Base-by-base conservation (phyloP, 2,113 vertebrate species). In the Stigmatopora nigra region DNA sequence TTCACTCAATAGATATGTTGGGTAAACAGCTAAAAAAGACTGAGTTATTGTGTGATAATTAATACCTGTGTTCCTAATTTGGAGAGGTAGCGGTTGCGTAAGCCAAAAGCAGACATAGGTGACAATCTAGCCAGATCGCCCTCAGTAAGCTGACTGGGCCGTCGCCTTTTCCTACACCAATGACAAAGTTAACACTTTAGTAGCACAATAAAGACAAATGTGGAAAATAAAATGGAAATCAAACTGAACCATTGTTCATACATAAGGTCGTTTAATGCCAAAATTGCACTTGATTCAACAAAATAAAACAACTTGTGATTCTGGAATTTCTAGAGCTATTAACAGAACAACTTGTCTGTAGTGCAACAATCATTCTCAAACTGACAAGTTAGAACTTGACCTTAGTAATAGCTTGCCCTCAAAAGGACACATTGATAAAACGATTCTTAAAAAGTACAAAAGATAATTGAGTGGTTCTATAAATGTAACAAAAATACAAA, bases 41-140 rank as follows among this genome's bases (percentile, higher is more conserved):
- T 4, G 22, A 36, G 2, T 15, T 35, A 38, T 38, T 35, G 46
- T 45, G 47, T 45, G 61, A 11, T 31, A 31, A 31, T 45, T 10
- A 12, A 56, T 92, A 94, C 92, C 92, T 92, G 91, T 64, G 92
- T 84, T 14, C 92, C 89, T 61, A 93, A 84, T 80, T 78, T 93
- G 87, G 90, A 93, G 76, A 93, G 92, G 83, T 93, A 92, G 41
- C 91, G 89, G 88, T 91, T 92, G 58, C 88, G 88, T 52, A 93
- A 85, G 62, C 87, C 87, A 82, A 93, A 93, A 47, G 87, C 88
- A 85, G 88, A 86, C 82, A 92, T 85, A 63, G 91, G 93, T 65
- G 69, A 67, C 59, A 92, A 78, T 69, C 79, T 88, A 49, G 79
- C 79, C 72, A 79, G 81, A 7, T 82, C 84, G 47, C 68, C 63